phyloP scores from a whole-genome alignment of 1,140 invertebrate species.

The Helicoverpa zea region DNA sequence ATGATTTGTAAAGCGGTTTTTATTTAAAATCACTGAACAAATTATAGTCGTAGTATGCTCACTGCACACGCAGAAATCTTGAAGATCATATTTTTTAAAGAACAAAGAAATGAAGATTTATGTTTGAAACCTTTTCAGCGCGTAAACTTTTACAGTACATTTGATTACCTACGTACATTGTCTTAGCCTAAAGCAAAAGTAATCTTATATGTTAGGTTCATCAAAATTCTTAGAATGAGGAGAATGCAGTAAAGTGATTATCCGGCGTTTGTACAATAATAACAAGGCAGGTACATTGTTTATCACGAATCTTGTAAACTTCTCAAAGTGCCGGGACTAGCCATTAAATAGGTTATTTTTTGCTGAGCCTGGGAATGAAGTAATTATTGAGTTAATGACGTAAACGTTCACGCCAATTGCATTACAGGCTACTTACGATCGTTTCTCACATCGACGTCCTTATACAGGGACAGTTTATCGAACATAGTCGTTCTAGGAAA shows the following conservation, averaged over 20 bases:
- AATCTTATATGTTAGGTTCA: no score
- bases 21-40: not conserved
- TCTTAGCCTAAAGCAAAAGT: no score
- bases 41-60: not conserved
- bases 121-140: not conserved
- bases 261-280: no score
- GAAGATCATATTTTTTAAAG: not conserved
- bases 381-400: conserved; percentile 17
- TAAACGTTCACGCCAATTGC: conserved; percentile 28
- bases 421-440: conserved; percentile 7
- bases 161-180: no score
- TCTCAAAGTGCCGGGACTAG: not conserved
- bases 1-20: conserved; percentile 6
- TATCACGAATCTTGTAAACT: not conserved
- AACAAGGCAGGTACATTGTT: no score
- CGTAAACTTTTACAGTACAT: no score
- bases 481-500: conserved; percentile 38
- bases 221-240: no score
- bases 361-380: conserved; percentile 1
- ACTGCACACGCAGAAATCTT: conserved; percentile 8
- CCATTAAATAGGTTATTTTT: conserved; percentile 14
- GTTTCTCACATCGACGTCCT: conserved; percentile 35
- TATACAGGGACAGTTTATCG: conserved; percentile 45
- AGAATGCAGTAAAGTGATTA: no score
- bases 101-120: not conserved